phyloP scores from a whole-genome alignment of 2,797 vertebrate genomes.

The Hemitrygon akajei region DNA sequence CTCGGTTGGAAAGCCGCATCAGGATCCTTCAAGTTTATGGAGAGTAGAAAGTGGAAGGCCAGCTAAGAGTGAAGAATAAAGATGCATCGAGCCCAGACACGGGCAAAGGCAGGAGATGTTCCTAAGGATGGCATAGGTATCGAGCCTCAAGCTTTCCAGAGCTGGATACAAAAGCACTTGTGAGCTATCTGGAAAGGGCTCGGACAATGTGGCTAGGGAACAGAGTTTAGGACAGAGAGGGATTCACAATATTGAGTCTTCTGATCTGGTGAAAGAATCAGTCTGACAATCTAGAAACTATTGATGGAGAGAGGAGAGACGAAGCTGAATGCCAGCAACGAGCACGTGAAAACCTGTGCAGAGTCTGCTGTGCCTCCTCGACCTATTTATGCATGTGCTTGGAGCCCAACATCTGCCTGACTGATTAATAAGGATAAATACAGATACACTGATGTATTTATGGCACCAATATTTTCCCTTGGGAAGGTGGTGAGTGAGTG shows the following conservation, averaged over 20 bases:
- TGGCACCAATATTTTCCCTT: neutral
- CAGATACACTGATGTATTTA: neutral
- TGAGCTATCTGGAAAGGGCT: neutral
- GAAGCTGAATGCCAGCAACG: neutral
- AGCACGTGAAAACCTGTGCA: too few species aligned
- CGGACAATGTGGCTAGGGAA: neutral
- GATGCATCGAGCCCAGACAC: too few species aligned
- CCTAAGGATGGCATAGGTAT: too few species aligned
- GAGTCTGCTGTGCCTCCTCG: neutral
- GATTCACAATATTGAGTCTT: neutral
- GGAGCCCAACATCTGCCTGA: neutral
- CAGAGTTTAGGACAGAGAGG: neutral
- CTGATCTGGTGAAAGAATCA: neutral
- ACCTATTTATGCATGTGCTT: neutral
- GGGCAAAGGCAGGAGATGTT: too few species aligned
- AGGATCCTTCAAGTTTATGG: too few species aligned
- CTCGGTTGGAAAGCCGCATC: too few species aligned
- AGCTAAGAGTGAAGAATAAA: too few species aligned
- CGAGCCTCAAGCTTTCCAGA: too few species aligned
- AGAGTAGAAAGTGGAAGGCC: too few species aligned
- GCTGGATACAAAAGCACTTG: too few species aligned
- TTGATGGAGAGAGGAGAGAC: neutral
- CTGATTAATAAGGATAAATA: slow-evolving; percentile 20
- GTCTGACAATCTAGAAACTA: neutral
- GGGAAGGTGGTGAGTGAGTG: neutral